Evolutionary conservation across 1,140 invertebrate genomes (phyloP).

Genomic region (Lordiphosa clarofinis): DNA sequence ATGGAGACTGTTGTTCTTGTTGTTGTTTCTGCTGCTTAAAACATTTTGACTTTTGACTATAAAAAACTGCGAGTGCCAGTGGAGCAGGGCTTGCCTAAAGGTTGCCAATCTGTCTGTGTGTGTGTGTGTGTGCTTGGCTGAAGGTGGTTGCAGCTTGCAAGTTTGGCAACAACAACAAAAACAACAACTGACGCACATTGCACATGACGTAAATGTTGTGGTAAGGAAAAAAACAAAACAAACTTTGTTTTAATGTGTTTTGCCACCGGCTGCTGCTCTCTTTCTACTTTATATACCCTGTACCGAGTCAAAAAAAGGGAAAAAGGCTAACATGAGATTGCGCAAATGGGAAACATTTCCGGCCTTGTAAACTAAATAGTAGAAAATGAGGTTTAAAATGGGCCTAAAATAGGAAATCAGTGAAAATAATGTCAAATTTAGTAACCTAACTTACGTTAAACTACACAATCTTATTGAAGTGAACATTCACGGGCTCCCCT

Average conservation of each 20-base stretch:
- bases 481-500: too few relatives aligned
- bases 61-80: conserved; percentile 46
- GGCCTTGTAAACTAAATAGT: too few relatives aligned
- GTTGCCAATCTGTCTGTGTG: conserved; percentile 40
- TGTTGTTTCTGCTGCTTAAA: conserved; percentile 45
- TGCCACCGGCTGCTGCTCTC: not conserved
- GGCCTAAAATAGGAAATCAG: too few relatives aligned
- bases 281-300: too few relatives aligned
- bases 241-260: conserved; percentile 67
- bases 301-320: too few relatives aligned
- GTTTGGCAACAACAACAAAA: conserved; percentile 30
- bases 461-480: too few relatives aligned
- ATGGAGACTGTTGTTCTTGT: conserved; percentile 40
- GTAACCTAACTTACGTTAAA: too few relatives aligned
- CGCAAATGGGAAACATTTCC: too few relatives aligned
- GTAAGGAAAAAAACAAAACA: conserved; percentile 18
- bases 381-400: too few relatives aligned
- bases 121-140: conserved; percentile 2
- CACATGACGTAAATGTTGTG: conserved; percentile 67
- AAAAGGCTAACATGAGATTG: too few relatives aligned
- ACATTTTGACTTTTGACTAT: conserved; percentile 74
- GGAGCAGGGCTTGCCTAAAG: conserved; percentile 50
- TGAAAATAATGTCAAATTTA: too few relatives aligned
- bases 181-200: conserved; percentile 41
- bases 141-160: conserved; percentile 24